Percentiles rank a stretch among this genome's conserved stretches.
Evolutionary conservation across 2,888 invertebrate genomes (phyloP).

Genomic region (Listrodromus nycthemerus): DNA sequence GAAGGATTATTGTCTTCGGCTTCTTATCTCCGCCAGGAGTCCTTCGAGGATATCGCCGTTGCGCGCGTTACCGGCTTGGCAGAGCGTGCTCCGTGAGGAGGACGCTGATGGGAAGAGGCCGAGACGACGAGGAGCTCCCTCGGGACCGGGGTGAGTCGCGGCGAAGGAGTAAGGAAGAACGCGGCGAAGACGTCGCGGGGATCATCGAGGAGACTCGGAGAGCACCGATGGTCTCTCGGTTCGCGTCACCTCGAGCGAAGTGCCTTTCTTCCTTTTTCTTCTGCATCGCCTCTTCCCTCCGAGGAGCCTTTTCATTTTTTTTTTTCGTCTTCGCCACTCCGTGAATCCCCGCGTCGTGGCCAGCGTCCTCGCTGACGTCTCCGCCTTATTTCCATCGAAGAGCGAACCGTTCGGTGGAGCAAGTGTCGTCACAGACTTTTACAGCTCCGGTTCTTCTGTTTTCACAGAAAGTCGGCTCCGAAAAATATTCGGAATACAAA

Average conservation of each 20-base stretch:
- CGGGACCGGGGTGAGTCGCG: slow-evolving; percentile 46
- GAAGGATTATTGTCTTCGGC: slow-evolving; percentile 84
- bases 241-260: slow-evolving; percentile 43
- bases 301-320: slow-evolving; percentile 1
- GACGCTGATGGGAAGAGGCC: slow-evolving; percentile 49
- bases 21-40: slow-evolving; percentile 80
- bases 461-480: too few species aligned
- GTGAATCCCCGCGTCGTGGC: not conserved
- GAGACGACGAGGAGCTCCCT: slow-evolving; percentile 50
- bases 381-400: too few species aligned
- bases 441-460: too few species aligned
- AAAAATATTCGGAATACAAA: too few species aligned
- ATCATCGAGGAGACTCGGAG: slow-evolving; percentile 54
- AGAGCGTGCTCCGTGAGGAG: slow-evolving; percentile 33
- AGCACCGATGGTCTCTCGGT: slow-evolving; percentile 29
- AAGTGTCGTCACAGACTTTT: too few species aligned
- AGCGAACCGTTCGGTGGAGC: too few species aligned
- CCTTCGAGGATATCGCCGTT: slow-evolving; percentile 56
- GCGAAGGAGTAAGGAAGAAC: slow-evolving; percentile 29
- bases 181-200: slow-evolving; percentile 56
- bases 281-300: not conserved
- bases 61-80: slow-evolving; percentile 11
- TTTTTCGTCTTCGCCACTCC: not conserved
- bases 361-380: not conserved
- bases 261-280: slow-evolving; percentile 18